A percentile compares a stretch with the other conserved stretches of the same genome.
phyloP scores from a whole-genome alignment of 2,797 vertebrate genomes.

The Chiropotes sagulatus region DNA sequence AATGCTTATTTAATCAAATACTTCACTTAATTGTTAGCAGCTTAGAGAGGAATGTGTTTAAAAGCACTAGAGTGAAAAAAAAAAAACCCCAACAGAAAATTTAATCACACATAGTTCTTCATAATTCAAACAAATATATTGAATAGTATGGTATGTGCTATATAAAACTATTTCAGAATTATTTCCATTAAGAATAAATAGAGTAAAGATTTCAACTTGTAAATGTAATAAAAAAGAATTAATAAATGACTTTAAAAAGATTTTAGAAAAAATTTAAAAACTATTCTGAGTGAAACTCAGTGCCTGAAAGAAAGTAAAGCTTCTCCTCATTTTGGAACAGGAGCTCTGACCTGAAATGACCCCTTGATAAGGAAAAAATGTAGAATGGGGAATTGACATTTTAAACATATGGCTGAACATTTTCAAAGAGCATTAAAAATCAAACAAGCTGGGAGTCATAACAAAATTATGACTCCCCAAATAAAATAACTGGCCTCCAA shows the following conservation, averaged over 20 bases:
- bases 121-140: not conserved
- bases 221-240: not conserved
- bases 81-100: not conserved
- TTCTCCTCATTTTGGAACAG: not conserved
- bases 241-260: not conserved
- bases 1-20: slow-evolving; percentile 34
- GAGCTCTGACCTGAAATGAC: not conserved
- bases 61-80: not conserved
- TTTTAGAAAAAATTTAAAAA: not conserved
- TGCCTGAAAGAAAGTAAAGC: not conserved
- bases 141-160: not conserved
- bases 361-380: not conserved
- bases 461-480: not conserved
- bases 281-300: not conserved
- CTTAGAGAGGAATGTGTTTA: not conserved
- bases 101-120: not conserved
- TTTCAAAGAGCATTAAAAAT: not conserved
- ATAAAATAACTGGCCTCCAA: not conserved
- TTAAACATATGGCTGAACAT: not conserved
- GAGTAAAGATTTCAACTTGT: not conserved
- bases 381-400: not conserved
- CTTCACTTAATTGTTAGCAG: not conserved
- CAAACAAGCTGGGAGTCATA: not conserved
- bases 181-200: not conserved
- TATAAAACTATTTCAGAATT: not conserved